These are phyloP conservation scores for Drosophila yooni DNA, from an alignment of 2,888 invertebrate genomes.

Conservation along the genomic window DNA sequence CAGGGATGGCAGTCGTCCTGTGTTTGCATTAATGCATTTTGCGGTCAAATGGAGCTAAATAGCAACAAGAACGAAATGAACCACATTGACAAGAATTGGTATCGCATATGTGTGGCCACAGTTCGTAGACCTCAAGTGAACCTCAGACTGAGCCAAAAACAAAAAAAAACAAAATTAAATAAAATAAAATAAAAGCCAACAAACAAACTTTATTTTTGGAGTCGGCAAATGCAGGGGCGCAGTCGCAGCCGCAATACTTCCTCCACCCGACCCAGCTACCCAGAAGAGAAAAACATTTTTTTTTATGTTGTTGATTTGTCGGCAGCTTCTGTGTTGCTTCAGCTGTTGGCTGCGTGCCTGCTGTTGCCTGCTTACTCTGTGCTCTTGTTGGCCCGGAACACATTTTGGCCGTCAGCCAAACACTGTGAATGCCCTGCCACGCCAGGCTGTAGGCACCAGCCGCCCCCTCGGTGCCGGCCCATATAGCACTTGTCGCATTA, in stretches of 20 bases:
- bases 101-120: constrained; percentile 37
- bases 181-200: constrained; percentile 5
- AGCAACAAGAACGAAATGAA: constrained; percentile 7
- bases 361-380: constrained; percentile 26
- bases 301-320: constrained; percentile 49
- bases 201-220: constrained; percentile 52
- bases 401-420: constrained; percentile 61
- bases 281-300: not conserved
- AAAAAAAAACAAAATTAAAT: not conserved
- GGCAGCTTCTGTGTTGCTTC: constrained; percentile 43
- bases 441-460: constrained; percentile 12
- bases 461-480: constrained; percentile 5
- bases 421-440: constrained; percentile 43
- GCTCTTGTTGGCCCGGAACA: constrained; percentile 58
- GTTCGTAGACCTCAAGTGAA: constrained; percentile 72
- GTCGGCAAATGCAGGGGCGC: constrained; percentile 22
- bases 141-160: constrained; percentile 12
- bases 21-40: constrained; percentile 66
- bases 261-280: constrained; percentile 16
- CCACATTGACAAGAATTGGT: constrained; percentile 16
- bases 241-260: constrained; percentile 25
- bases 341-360: constrained; percentile 27
- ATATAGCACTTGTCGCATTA: constrained; percentile 64
- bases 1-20: constrained; percentile 35
- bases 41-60: constrained; percentile 57